Evolutionary conservation across 2,888 invertebrate genomes (phyloP), one percentile per base, ranked within the genome.

Genomic region (Euplexia lucipara): DNA sequence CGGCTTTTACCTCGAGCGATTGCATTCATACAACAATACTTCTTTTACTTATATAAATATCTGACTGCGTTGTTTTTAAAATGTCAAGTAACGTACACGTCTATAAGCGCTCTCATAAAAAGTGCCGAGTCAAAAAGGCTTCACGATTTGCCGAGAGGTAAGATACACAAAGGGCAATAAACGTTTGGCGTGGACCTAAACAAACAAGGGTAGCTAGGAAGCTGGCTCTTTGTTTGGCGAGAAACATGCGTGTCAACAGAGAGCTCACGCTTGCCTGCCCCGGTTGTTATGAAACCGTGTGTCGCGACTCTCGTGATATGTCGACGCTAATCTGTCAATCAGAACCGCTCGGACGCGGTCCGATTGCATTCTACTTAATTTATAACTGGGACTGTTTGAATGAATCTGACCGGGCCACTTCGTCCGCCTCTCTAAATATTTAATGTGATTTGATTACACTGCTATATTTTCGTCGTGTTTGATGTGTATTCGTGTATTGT

Each of bases 191-290:
- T 88, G 91, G 93, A 90, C 95, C 95, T 95, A 94, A 95, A 94
- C 91, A 95, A 95, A 95, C 94, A 95, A 87, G 94, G 93, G 95
- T 94, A 94, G 94, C 94, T 93, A 92, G 94, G 95, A 94, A 95
- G 95, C 95, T 90, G 93, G 92, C 86, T 86, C 91, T 90, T 91
- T 94, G 93, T 95, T 95, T 95, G 93, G 84, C 88, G 90, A 95
- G 94, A 92, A 93, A 92, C 94, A 93, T 91, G 86, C 90, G 90
- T 92, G 94, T 93, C 91, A 94, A 94, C 91, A 94, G 80, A 87
- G 79, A 81, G 82, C 84, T 76, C 84, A 82, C 83, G 74, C 59
- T 65, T 70, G 74, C 79, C 73, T 68, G 64, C 75, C 60, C 79
- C 77, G 78, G 75, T 81, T 81, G 78, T 84, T 81, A 81, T 81